These are phyloP conservation scores for Cynaeus angustus DNA, from an alignment of 2,888 invertebrate species.

Conservation along the genomic window DNA sequence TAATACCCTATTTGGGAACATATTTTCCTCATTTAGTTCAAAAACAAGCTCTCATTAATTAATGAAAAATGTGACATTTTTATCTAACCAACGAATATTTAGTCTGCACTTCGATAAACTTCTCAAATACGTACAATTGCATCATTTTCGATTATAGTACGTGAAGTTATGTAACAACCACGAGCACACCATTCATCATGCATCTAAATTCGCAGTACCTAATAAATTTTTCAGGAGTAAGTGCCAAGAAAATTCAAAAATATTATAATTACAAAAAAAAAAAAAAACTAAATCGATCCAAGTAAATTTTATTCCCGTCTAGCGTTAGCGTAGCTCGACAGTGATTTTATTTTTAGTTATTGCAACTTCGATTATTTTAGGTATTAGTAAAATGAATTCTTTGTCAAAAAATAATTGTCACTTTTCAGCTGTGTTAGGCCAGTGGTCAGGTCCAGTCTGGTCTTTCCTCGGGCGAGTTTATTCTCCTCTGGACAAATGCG, in stretches of 20 bases:
- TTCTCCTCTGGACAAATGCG: conserved; percentile 78
- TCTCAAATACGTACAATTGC: neutral
- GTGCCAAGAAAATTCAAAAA: neutral
- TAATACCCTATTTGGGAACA: conserved; percentile 24
- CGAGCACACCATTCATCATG: neutral
- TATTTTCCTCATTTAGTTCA: conserved; percentile 9
- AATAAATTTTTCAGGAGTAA: neutral
- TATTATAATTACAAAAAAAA: neutral
- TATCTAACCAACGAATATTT: neutral
- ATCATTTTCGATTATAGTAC: neutral
- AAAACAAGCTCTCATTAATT: conserved; percentile 5
- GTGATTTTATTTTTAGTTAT: too few relatives aligned
- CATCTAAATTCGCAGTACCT: neutral
- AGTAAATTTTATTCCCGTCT: too few relatives aligned
- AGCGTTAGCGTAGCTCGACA: too few relatives aligned
- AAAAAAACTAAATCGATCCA: too few relatives aligned
- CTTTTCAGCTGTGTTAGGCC: conserved; percentile 66
- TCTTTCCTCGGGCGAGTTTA: conserved; percentile 73
- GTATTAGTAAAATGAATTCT: neutral
- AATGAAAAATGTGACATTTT: conserved; percentile 18
- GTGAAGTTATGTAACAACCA: neutral
- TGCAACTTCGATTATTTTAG: too few relatives aligned
- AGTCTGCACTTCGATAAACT: conserved; percentile 8
- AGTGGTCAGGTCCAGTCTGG: conserved; percentile 70
- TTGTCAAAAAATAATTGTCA: too few relatives aligned